These are phyloP conservation scores for Neogale vison DNA, from an alignment of 2,113 vertebrate species.

Conservation along the genomic window DNA sequence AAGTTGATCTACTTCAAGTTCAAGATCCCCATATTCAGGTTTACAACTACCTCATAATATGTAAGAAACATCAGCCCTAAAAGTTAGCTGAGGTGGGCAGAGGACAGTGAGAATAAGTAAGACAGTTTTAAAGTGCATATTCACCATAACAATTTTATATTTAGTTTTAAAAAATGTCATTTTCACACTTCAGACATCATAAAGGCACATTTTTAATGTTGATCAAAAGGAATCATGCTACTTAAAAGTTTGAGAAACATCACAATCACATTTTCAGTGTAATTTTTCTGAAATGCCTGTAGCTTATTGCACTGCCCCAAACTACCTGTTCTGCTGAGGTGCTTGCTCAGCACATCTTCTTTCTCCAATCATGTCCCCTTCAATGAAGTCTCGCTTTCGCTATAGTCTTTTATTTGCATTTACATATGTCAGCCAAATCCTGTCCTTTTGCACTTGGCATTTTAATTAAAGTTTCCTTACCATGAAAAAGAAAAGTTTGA, in stretches of 20 bases:
- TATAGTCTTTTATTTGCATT: conserved; percentile 19
- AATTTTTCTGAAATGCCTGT: conserved; percentile 28
- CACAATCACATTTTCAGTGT: background rate
- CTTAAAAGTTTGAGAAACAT: conserved; percentile 2
- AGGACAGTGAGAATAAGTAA: background rate
- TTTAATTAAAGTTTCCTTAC: conserved; percentile 39
- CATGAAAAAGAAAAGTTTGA: background rate
- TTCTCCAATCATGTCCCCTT: conserved; percentile 50
- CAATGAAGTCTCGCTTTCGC: conserved; percentile 24
- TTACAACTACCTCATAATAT: background rate
- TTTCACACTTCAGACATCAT: background rate
- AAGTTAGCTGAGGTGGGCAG: background rate
- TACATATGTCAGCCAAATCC: conserved; percentile 54
- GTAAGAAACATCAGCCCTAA: background rate
- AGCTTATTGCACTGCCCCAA: background rate
- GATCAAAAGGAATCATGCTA: background rate
- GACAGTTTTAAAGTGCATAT: background rate
- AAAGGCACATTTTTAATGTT: background rate
- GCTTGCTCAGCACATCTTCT: conserved; percentile 59
- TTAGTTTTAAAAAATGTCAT: background rate
- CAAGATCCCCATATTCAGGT: background rate
- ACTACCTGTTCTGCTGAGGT: background rate
- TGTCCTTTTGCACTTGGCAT: conserved; percentile 42
- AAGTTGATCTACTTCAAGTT: background rate
- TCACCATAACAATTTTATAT: background rate